A percentile compares a stretch with the other conserved stretches of the same genome.
Evolutionary conservation across 2,888 invertebrate species (phyloP).

Genomic region (Flexamia atlantica): DNA sequence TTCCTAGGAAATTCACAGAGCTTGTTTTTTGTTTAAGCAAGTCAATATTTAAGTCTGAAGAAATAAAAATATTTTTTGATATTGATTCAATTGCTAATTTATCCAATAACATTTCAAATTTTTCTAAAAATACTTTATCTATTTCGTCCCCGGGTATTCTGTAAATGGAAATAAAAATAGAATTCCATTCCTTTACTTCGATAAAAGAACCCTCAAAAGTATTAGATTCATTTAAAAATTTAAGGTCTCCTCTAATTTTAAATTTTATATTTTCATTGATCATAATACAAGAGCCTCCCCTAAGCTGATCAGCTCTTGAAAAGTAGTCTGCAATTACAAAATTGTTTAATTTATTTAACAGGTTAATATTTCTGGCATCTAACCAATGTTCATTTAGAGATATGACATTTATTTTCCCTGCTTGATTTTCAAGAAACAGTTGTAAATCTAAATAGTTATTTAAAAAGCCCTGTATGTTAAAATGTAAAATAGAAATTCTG

Average conservation of each 20-base stretch:
- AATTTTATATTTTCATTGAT: not conserved
- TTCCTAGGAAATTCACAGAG: not conserved
- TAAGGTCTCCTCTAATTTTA: slow-evolving; percentile 5
- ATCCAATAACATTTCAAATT: too few relatives aligned
- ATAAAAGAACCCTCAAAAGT: slow-evolving; percentile 23
- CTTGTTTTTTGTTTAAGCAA: not conserved
- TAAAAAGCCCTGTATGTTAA: not conserved
- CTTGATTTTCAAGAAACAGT: not conserved
- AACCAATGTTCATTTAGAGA: slow-evolving; percentile 4
- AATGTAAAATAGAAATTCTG: not conserved
- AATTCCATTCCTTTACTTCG: not conserved
- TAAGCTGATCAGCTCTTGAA: not conserved
- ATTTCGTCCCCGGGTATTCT: not conserved
- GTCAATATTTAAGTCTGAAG: slow-evolving; percentile 8
- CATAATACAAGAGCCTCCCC: too few relatives aligned
- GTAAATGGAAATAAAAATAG: not conserved
- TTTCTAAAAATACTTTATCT: slow-evolving; percentile 2
- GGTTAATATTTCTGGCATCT: not conserved
- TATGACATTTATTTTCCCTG: not conserved
- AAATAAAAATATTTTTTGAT: slow-evolving; percentile 28
- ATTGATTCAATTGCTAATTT: too few relatives aligned
- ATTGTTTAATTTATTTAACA: too few relatives aligned
- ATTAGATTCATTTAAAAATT: not conserved
- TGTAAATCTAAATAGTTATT: too few relatives aligned
- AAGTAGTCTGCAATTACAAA: not conserved